Base-by-base conservation (phyloP, 2,797 vertebrate genomes). In the Pristis pectinata region DNA sequence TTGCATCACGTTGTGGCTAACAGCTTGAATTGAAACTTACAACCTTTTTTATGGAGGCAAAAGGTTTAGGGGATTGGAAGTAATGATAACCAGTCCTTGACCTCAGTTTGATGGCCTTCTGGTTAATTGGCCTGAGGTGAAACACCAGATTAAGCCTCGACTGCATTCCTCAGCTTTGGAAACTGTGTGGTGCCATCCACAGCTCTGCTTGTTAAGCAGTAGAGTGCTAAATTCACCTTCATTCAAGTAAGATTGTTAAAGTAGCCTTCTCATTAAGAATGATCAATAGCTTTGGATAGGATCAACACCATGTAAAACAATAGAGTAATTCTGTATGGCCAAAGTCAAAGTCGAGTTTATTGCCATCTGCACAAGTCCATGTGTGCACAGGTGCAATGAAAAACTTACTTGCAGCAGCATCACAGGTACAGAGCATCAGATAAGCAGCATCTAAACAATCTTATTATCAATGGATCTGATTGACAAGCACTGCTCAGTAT, bases 111-210 rank as follows among this genome's bases (percentile, higher is more conserved):
- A 64, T 67, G 41, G n/a, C 85, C 56, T 61, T 67, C 34, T 3
- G 37, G 91, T 91, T 64, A 91, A 64, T 91, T 64, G 27, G n/a
- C n/a, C 22, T 41, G 87, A 79, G 59, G 91, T 64, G 59, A 37
- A 64, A 10, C 53, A 17, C 85, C 53, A 87, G 27, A 34, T 87
- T 59, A n/a, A 89, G 30, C 13, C n/a, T n/a, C 59, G 59, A 13
- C 56, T 61, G 85, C 13, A 89, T 89, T n/a, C 85, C 34, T n/a
- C 56, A 89, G 30, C 30, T n/a, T 89, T 85, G 89, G 85, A 89
- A 89, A 30, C 30, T 89, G 15, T 59, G 30, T 37, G 56, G 85
- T 8, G 56, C 61, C 59, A 67, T 27, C 61, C 41, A 19, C 7
- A 1, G 34, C 41, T 91, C 87, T 64, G 87, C 34, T 91, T 91